A percentile compares a stretch with the other conserved stretches of the same genome.
Conservation (phyloP, 1,140 invertebrate genomes). For the Portunus trituberculatus region DNA sequence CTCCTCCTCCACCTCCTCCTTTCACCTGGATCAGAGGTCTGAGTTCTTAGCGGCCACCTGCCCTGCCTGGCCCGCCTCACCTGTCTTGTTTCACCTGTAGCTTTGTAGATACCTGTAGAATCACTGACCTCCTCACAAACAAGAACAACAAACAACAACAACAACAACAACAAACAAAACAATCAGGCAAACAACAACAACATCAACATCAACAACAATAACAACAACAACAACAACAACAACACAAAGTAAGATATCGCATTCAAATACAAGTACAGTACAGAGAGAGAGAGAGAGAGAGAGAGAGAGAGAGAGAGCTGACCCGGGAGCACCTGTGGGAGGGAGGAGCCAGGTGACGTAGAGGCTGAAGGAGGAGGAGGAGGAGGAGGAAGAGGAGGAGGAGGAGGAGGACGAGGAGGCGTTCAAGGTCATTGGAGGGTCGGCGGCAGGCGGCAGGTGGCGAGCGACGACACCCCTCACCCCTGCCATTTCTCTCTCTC, state of each 20-base stretch:
- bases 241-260: no score
- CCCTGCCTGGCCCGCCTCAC: neutral
- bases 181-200: neutral
- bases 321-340: neutral
- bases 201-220: no score
- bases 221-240: no score
- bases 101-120: no score
- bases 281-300: no score
- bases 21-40: neutral
- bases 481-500: slow-evolving; percentile 26
- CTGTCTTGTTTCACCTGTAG: neutral
- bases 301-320: neutral
- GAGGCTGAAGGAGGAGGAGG: neutral
- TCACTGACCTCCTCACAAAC: neutral
- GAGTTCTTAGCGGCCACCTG: no score
- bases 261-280: no score
- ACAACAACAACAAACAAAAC: neutral
- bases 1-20: neutral
- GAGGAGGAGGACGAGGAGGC: neutral
- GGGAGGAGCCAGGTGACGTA: neutral
- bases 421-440: slow-evolving; percentile 13
- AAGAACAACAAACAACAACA: neutral
- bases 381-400: neutral
- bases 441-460: neutral
- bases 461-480: slow-evolving; percentile 2